phyloP scores from a whole-genome alignment of 2,888 invertebrate genomes.

The Ptychoptera contaminata region DNA sequence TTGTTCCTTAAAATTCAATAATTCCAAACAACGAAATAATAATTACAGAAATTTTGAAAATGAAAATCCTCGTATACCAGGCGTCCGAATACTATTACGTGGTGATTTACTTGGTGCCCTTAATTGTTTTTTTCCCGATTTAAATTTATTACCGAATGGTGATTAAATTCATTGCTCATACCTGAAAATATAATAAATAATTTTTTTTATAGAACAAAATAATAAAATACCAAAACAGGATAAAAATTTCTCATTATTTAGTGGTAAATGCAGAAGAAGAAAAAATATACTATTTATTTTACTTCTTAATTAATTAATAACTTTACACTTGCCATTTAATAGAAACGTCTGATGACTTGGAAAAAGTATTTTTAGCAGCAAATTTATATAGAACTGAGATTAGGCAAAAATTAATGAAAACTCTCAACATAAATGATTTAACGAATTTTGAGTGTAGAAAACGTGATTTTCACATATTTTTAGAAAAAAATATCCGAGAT shows the following conservation, averaged over 20 bases:
- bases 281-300: too few relatives aligned
- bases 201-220: slow-evolving; percentile 5
- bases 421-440: not conserved
- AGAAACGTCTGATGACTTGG: not conserved
- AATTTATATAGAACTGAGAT: not conserved
- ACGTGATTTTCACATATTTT: not conserved
- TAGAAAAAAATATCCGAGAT: not conserved
- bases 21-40: too few relatives aligned
- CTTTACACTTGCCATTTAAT: not conserved
- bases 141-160: slow-evolving; percentile 9
- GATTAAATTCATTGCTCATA: not conserved
- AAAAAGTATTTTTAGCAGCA: not conserved
- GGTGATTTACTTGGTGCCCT: slow-evolving; percentile 10
- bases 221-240: slow-evolving; percentile 6
- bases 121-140: slow-evolving; percentile 9
- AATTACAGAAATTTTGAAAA: too few relatives aligned
- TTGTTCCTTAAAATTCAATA: too few relatives aligned
- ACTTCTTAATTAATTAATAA: not conserved
- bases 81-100: slow-evolving; percentile 9
- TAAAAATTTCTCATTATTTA: slow-evolving; percentile 8
- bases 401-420: not conserved
- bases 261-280: slow-evolving; percentile 6
- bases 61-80: slow-evolving; percentile 6
- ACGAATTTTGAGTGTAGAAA: not conserved
- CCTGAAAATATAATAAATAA: not conserved